These are phyloP conservation scores for Bubo scandiacus DNA, from an alignment of 2,113 vertebrate genomes.

Conservation along the genomic window DNA sequence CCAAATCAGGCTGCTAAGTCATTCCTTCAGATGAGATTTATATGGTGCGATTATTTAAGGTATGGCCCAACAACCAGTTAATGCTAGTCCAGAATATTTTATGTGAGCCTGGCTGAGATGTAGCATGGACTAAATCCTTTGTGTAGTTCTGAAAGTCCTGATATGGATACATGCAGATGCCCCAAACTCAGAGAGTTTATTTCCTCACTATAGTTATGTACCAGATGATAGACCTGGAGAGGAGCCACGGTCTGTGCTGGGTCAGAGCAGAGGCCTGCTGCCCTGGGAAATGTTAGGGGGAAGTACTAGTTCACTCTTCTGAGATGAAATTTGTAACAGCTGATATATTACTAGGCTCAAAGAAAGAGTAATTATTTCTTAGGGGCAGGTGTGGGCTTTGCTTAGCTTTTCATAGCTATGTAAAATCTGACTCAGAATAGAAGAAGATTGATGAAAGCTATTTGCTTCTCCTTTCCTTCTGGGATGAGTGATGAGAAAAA, in stretches of 20 bases:
- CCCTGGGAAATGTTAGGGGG: neutral
- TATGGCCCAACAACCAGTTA: neutral
- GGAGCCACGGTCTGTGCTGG: fast-evolving
- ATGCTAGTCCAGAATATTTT: neutral
- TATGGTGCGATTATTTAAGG: neutral
- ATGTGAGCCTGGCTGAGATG: neutral
- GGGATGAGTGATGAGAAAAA: neutral
- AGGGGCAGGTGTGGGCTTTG: neutral
- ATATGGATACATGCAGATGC: too few relatives aligned
- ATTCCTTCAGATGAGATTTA: neutral
- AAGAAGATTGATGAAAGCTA: neutral
- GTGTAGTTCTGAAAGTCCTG: neutral
- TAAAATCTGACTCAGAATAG: neutral
- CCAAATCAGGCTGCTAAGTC: neutral
- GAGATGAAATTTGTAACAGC: neutral
- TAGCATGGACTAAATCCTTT: neutral
- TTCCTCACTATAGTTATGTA: neutral
- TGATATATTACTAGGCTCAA: neutral
- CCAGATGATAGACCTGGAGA: neutral
- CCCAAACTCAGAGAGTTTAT: neutral
- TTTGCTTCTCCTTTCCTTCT: neutral
- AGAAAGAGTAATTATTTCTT: neutral
- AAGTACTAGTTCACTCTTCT: neutral
- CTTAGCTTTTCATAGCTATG: neutral
- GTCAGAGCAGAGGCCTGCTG: neutral